A percentile compares a stretch with the other conserved stretches of the same genome.
Evolutionary conservation across 2,888 invertebrate species (phyloP).

Genomic region (Drosophila colorata): DNA sequence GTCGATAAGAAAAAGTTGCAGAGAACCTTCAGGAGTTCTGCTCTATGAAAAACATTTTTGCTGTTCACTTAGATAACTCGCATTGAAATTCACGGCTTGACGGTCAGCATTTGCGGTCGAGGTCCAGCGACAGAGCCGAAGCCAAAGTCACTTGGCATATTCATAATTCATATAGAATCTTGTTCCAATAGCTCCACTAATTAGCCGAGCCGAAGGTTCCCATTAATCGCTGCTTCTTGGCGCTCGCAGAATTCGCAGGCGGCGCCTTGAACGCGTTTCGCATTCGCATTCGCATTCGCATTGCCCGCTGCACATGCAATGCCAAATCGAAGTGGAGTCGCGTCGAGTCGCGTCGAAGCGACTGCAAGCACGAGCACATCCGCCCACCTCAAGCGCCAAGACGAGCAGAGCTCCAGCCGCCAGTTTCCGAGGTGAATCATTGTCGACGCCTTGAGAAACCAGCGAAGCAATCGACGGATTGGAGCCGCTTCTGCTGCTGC

Average conservation of each 20-base stretch:
- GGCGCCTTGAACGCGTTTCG: constrained; percentile 53
- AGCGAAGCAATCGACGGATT: constrained; percentile 53
- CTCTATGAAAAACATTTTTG: neutral
- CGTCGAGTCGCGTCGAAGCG: constrained; percentile 30
- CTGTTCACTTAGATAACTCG: constrained; percentile 2
- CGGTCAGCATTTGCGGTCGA: constrained; percentile 32
- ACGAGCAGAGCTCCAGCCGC: constrained; percentile 36
- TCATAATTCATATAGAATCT: constrained; percentile 43
- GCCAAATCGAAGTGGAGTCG: constrained; percentile 39
- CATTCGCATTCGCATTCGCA: constrained; percentile 11
- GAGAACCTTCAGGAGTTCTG: neutral
- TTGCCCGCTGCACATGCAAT: constrained; percentile 40
- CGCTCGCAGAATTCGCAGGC: constrained; percentile 32
- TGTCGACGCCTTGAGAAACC: constrained; percentile 51
- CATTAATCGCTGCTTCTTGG: constrained; percentile 13
- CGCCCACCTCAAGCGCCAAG: constrained; percentile 30
- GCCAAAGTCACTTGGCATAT: constrained; percentile 25
- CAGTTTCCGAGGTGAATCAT: constrained; percentile 45
- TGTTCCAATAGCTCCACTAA: constrained; percentile 31
- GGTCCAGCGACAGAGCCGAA: no score
- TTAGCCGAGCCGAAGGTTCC: constrained; percentile 44
- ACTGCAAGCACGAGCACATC: constrained; percentile 32
- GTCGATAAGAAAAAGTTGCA: no score
- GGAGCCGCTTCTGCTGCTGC: constrained; percentile 17
- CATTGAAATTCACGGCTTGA: constrained; percentile 12